Conservation (phyloP, 2,797 vertebrate genomes). For the Remorina albescens region DNA sequence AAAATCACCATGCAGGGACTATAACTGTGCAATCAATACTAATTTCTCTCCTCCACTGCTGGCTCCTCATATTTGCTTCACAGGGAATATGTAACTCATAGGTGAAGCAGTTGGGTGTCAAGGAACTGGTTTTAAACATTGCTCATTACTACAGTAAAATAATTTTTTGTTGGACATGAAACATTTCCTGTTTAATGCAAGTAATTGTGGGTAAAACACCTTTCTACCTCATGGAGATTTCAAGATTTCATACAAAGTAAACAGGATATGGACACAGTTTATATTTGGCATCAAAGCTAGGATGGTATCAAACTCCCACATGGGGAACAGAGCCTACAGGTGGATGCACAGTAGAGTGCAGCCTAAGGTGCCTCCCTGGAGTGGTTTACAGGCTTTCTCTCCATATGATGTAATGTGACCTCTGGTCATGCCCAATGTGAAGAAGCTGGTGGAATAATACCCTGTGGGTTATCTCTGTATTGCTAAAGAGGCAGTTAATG, state of each 20-base stretch:
- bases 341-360: conserved; percentile 28
- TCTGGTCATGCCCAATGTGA: conserved; percentile 21
- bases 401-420: conserved; percentile 16
- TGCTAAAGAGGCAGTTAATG: background rate
- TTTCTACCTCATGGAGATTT: background rate
- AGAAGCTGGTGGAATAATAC: conserved; percentile 22
- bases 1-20: conserved; percentile 51
- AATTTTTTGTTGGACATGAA: background rate
- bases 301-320: conserved; percentile 36
- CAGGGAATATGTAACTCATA: background rate
- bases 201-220: background rate
- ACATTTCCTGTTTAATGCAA: background rate
- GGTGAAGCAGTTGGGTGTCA: background rate
- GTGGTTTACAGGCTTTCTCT: conserved; percentile 22
- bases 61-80: conserved; percentile 25
- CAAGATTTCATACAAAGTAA: conserved; percentile 5
- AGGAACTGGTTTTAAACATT: background rate
- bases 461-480: conserved; percentile 14
- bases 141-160: too few relatives aligned
- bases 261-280: conserved; percentile 24
- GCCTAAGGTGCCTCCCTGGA: conserved; percentile 26
- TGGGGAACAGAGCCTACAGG: conserved; percentile 36
- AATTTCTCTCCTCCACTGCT: conserved; percentile 52
- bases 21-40: conserved; percentile 65
- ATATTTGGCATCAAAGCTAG: conserved; percentile 42